These are phyloP conservation scores for Ormyrus nitidulus DNA, from an alignment of 2,888 invertebrate species.

Conservation along the genomic window DNA sequence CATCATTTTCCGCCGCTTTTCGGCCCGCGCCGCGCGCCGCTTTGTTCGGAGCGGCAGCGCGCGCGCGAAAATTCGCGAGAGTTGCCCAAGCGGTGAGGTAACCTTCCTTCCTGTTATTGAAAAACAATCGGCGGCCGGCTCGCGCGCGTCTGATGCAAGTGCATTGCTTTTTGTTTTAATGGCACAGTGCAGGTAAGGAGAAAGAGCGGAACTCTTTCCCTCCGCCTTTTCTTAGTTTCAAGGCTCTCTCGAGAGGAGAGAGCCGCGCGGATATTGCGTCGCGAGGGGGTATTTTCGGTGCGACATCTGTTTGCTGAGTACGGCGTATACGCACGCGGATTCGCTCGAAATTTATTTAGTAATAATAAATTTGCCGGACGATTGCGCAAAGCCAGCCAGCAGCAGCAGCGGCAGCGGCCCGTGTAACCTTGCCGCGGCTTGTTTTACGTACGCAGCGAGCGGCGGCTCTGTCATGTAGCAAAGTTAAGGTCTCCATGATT, in stretches of 20 bases:
- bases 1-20: not conserved
- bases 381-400: conserved; percentile 35
- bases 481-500: conserved; percentile 42
- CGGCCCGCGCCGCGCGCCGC: not conserved
- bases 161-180: conserved; percentile 51
- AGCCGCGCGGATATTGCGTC: not conserved
- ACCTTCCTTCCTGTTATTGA: conserved; percentile 50
- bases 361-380: conserved; percentile 39
- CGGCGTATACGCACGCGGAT: not conserved
- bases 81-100: conserved; percentile 27
- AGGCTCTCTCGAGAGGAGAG: not conserved
- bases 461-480: conserved; percentile 26
- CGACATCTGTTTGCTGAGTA: conserved; percentile 20
- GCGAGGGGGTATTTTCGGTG: conserved; percentile 32
- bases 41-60: not conserved
- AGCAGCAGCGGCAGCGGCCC: not conserved
- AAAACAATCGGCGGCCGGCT: conserved; percentile 21
- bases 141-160: conserved; percentile 29
- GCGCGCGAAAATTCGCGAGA: not conserved
- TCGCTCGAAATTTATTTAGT: conserved; percentile 32
- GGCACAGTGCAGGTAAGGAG: not conserved
- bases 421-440: conserved; percentile 34
- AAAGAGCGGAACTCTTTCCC: conserved; percentile 11
- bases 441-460: conserved; percentile 30
- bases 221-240: conserved; percentile 48